Conservation (phyloP, 2,797 vertebrate species). For the Gambelia wislizenii region DNA sequence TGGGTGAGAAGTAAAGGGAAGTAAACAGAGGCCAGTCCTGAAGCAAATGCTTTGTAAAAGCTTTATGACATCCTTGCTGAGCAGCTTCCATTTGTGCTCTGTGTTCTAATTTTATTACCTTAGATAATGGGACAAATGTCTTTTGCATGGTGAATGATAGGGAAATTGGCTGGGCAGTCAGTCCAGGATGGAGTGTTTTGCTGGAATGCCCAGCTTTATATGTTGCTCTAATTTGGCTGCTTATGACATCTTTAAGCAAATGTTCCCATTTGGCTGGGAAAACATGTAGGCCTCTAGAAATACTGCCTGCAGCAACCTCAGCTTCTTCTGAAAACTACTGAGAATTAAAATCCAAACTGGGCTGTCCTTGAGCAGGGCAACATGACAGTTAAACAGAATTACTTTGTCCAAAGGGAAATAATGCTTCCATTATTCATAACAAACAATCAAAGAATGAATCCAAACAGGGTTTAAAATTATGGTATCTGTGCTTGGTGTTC, state of each 20-base stretch:
- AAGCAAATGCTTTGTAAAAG: constrained; percentile 22
- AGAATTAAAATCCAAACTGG: not conserved
- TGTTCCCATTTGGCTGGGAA: not conserved
- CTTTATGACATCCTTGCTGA: constrained; percentile 32
- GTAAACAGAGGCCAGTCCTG: not conserved
- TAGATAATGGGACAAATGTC: constrained; percentile 23
- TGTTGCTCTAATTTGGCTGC: constrained; percentile 16
- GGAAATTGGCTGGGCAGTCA: constrained; percentile 25
- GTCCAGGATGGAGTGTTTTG: constrained; percentile 13
- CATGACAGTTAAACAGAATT: not conserved
- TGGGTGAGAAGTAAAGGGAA: not conserved
- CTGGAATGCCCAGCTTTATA: not conserved
- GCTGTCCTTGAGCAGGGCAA: not conserved
- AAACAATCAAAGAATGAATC: not conserved
- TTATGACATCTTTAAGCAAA: constrained; percentile 32
- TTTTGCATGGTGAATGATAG: constrained; percentile 21
- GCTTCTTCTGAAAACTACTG: not conserved
- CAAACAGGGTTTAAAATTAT: not conserved
- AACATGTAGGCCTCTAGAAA: constrained; percentile 6
- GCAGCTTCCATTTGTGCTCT: constrained; percentile 39
- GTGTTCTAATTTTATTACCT: constrained; percentile 1
- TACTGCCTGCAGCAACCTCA: not conserved
- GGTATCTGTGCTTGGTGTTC: not conserved
- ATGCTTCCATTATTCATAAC: not conserved
- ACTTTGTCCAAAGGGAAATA: not conserved